Evolutionary conservation across 2,797 vertebrate genomes (phyloP).

Genomic region (Babyrousa celebensis): DNA sequence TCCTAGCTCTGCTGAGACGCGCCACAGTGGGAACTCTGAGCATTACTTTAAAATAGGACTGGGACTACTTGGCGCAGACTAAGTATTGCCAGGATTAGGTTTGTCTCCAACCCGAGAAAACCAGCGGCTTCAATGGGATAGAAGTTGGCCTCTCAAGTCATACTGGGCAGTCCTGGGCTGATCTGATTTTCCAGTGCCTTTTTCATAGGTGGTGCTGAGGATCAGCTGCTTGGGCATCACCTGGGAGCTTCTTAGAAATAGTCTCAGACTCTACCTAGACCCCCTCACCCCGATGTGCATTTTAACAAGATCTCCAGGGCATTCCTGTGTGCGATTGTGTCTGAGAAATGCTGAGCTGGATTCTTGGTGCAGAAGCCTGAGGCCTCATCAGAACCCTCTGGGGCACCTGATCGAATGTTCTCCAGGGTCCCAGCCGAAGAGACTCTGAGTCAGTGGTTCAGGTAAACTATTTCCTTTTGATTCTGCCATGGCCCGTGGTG

Average conservation of each 20-base stretch:
- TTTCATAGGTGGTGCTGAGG: not conserved
- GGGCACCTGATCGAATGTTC: not conserved
- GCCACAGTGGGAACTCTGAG: not conserved
- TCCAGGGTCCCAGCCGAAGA: not conserved
- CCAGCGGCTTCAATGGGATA: accelerated
- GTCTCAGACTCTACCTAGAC: not conserved
- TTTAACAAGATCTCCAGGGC: not conserved
- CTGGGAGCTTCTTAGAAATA: not conserved
- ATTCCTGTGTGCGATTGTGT: not conserved
- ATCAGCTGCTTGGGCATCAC: not conserved
- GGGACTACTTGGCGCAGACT: not conserved
- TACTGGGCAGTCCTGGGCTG: not conserved
- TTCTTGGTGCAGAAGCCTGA: not conserved
- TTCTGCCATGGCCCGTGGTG: not conserved
- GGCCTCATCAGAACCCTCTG: not conserved
- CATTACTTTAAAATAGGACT: not conserved
- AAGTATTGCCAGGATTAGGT: not conserved
- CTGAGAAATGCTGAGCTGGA: not conserved
- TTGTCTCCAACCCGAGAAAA: not conserved
- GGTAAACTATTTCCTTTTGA: not conserved
- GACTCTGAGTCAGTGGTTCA: not conserved
- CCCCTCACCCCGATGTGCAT: not conserved
- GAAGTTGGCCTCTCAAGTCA: not conserved
- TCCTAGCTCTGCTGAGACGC: too few relatives aligned
- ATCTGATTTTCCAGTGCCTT: not conserved